Base-by-base conservation (phyloP, 2,888 invertebrate genomes). In the Scaptodrosophila latifasciaeformis region DNA sequence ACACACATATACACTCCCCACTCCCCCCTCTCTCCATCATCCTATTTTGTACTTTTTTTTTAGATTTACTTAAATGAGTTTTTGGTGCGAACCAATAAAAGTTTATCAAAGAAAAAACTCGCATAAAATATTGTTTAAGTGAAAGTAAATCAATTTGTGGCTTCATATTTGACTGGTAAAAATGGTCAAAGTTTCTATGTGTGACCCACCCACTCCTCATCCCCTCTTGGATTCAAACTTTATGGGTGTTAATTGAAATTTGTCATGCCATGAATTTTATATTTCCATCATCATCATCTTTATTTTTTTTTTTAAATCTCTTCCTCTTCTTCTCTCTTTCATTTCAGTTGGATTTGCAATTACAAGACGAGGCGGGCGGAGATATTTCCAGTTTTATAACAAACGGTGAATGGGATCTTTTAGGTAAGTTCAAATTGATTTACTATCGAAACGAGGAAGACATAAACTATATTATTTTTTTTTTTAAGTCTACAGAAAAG, bases 341-440 rank as follows among this genome's bases (percentile, higher is more conserved):
- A 77, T 89, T 88, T 65, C 89, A 96, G 93, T 90, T 99, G 88
- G 97, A 99, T 88, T 90, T 99, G 82, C 94, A 95, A 87, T 89
- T 98, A 82, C 96, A 97, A 88, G 95, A 95, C 83, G 94, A 95
- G 86, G 88, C 90, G 53, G 96, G 96, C 58, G 99, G 98, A 71
- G 99, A 99, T 89, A 93, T 95, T 79, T 94, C 96, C 88, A 97
- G 94, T 89, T 99, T 98, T 89, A 97, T 99, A 83, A 95, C 96
- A 70, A 99, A 99, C 87, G 99, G 99, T 83, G 99, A 99, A 90
- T 99, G 99, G 98, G 96, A 97, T 88, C 90, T 99, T 79, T 91
- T 99, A 88, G 97, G 98, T 97, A 89, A 89, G 89, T 84, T 44
- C 40, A 40, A 13, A 5, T 17, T n/a, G n/a, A n/a, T 1, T 15